These are phyloP conservation scores for Deroptyus accipitrinus DNA, from an alignment of 2,113 vertebrate genomes.

Conservation along the genomic window DNA sequence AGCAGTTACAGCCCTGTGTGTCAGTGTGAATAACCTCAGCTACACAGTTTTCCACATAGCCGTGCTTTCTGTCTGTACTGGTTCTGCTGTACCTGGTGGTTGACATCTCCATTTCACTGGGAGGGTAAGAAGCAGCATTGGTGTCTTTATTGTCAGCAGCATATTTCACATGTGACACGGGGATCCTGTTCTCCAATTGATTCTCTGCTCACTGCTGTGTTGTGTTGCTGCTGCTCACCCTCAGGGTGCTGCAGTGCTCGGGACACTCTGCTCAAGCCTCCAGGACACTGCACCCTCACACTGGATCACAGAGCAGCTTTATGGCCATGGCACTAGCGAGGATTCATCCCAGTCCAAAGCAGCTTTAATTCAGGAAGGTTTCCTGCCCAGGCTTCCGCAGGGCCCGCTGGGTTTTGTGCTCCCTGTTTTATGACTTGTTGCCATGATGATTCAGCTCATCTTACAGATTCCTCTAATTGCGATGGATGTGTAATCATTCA, in stretches of 20 bases:
- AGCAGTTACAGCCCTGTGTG: neutral
- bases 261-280: neutral
- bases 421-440: constrained; percentile 78
- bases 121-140: constrained; percentile 30
- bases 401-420: constrained; percentile 56
- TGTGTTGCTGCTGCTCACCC: neutral
- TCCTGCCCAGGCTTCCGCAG: neutral
- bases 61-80: neutral
- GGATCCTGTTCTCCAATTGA: neutral
- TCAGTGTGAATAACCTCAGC: neutral
- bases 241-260: neutral
- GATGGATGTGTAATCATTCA: constrained; percentile 83
- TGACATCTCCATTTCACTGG: constrained; percentile 22
- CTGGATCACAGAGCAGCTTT: neutral
- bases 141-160: constrained; percentile 18
- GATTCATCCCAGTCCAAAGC: neutral
- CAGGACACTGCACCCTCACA: neutral
- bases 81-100: neutral
- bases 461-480: constrained; percentile 77
- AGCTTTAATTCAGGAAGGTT: neutral
- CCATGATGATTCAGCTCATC: constrained; percentile 69
- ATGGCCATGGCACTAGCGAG: neutral
- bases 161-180: neutral
- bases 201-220: neutral
- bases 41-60: neutral